Base-by-base conservation (phyloP, 2,888 invertebrate genomes). In the Pseudanteris insignis region DNA sequence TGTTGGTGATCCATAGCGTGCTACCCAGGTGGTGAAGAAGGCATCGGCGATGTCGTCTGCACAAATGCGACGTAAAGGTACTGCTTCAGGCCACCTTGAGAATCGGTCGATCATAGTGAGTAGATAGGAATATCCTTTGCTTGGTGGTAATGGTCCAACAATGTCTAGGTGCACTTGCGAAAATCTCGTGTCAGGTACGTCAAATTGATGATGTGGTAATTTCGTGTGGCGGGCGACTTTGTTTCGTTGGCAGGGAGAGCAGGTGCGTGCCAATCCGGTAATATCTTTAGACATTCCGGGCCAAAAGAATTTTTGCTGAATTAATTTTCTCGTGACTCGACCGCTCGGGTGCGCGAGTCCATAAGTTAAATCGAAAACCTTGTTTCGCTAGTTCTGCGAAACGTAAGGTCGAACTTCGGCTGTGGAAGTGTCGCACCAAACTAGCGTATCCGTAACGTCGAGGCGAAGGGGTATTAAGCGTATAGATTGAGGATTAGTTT, bases 101-200 rank as follows among this genome's bases (percentile, higher is more conserved):
- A 64, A 69, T 7, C 73, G 34, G 32, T 75, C 72, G 1, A 72
- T 64, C 61, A 70, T 69, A 0, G 80, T 80, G 1, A 80, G 69
- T 10, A 70, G 66, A 46, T 79, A 80, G 1, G 62, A 54, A 46
- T 59, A 71, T 5, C 70, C 74, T 4, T 65, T 18, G 0, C 68
- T 66, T 2, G 51, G 5, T 9, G 79, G 76, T 8, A 81, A 58
- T 0, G 81, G 81, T 1, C 80, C 80, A 1, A 82, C 72, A 4
- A 83, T 65, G 64, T 82, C 80, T 2, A 82, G 69, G 64, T 82
- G 80, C 4, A 81, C 67, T 50, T 80, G 78, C 2, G 67, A 58
- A 62, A 82, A 80, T 13, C 79, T 63, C 1, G 30, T 47, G 26
- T 65, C 30, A 10, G 11, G 4, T n/a, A 30, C 4, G 12, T 30